Evolutionary conservation across 2,888 invertebrate genomes (phyloP).

Genomic region (Agrotis ipsilon): DNA sequence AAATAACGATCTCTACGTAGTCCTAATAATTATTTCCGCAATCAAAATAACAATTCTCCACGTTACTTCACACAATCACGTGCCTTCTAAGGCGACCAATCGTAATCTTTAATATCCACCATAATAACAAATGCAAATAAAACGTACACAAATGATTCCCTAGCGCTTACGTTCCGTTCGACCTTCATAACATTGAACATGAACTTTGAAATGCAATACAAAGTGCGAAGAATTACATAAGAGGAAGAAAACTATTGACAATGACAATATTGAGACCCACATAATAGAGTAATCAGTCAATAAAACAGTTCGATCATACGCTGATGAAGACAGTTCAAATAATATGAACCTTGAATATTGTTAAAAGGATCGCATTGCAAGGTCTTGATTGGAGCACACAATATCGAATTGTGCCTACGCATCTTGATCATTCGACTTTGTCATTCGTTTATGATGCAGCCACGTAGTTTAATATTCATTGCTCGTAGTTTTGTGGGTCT

Average conservation of each 20-base stretch:
- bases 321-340: conserved; percentile 49
- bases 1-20: conserved; percentile 6
- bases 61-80: background rate
- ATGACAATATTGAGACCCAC: conserved; percentile 5
- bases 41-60: background rate
- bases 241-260: conserved; percentile 18
- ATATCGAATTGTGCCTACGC: conserved; percentile 5
- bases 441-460: conserved; percentile 1
- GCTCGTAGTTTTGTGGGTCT: background rate
- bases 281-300: conserved; percentile 25
- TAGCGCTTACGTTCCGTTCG: background rate
- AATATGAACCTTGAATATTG: conserved; percentile 50
- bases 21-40: conserved; percentile 10
- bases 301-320: conserved; percentile 28
- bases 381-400: conserved; percentile 17
- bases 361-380: conserved; percentile 15
- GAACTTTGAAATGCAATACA: conserved; percentile 12
- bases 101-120: background rate
- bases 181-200: conserved; percentile 1
- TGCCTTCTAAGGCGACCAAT: background rate
- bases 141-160: background rate
- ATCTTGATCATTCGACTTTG: conserved; percentile 1
- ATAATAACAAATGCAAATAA: conserved; percentile 1
- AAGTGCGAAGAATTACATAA: conserved; percentile 13
- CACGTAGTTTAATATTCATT: background rate